These are phyloP conservation scores for Dryomyza anilis DNA, from an alignment of 2,888 invertebrate species.

Conservation along the genomic window DNA sequence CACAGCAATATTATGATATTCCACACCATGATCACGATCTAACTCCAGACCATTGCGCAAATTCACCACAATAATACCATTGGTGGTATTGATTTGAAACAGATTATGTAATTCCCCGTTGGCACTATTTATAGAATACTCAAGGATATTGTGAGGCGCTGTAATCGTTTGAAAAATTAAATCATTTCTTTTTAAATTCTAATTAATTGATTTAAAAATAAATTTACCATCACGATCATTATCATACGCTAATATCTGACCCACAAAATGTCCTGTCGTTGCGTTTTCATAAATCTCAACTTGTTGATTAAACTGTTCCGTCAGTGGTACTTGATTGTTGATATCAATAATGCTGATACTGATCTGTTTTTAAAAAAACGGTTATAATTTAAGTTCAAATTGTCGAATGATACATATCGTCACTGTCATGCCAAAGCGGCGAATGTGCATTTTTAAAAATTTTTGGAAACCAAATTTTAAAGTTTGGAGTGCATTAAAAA, in stretches of 20 bases:
- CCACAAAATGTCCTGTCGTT: conserved; percentile 47
- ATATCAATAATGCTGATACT: conserved; percentile 66
- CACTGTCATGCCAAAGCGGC: too few species aligned
- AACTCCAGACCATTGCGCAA: conserved; percentile 61
- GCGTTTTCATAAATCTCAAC: conserved; percentile 65
- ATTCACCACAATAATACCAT: conserved; percentile 63
- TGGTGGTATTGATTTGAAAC: conserved; percentile 63
- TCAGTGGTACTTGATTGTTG: conserved; percentile 66
- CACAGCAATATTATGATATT: conserved; percentile 62
- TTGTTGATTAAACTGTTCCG: conserved; percentile 50
- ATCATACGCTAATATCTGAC: conserved; percentile 62
- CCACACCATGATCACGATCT: conserved; percentile 64
- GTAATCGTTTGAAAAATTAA: too few species aligned
- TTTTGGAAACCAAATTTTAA: too few species aligned
- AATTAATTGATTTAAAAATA: background rate
- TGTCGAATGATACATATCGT: too few species aligned
- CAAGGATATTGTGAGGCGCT: conserved; percentile 64
- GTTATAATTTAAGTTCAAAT: too few species aligned
- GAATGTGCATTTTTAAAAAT: too few species aligned
- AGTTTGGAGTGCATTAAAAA: too few species aligned
- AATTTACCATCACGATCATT: conserved; percentile 67
- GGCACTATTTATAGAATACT: conserved; percentile 64
- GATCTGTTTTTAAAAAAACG: conserved; percentile 59
- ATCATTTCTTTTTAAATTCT: background rate
- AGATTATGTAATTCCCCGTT: conserved; percentile 62